These are phyloP conservation scores for Brenthis ino DNA, from an alignment of 2,888 invertebrate genomes.

Conservation along the genomic window DNA sequence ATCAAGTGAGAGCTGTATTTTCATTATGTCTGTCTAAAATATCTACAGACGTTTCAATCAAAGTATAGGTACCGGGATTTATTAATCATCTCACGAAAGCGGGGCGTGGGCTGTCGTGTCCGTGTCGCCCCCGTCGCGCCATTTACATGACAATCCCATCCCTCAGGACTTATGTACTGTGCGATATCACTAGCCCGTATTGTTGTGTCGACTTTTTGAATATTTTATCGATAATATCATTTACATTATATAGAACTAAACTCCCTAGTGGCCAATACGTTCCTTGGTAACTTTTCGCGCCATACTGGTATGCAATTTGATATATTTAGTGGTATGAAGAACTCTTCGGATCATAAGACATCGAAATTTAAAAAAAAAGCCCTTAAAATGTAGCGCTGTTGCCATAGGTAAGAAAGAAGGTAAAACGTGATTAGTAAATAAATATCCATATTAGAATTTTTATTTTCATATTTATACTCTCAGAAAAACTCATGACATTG, in stretches of 20 bases:
- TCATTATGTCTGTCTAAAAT: not conserved
- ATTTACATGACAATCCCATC: constrained; percentile 52
- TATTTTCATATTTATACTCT: no score
- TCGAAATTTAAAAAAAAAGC: no score
- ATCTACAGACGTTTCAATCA: constrained; percentile 11
- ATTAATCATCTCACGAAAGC: constrained; percentile 41
- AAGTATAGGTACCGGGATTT: constrained; percentile 38
- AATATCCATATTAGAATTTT: no score
- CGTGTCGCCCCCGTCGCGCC: constrained; percentile 44
- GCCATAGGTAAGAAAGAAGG: no score
- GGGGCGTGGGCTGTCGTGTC: constrained; percentile 43
- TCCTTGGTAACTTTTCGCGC: no score
- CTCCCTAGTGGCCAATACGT: no score
- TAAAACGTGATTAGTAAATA: no score
- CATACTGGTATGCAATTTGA: no score
- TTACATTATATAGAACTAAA: not conserved
- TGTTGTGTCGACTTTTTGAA: not conserved
- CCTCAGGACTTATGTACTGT: constrained; percentile 41
- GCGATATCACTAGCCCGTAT: constrained; percentile 1
- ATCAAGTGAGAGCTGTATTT: not conserved
- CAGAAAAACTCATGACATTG: no score
- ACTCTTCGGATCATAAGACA: no score
- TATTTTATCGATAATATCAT: not conserved
- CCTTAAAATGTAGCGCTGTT: no score
- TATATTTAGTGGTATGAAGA: no score